phyloP scores from a whole-genome alignment of 2,888 invertebrate genomes.

The Scelioninae gen. 1 region DNA sequence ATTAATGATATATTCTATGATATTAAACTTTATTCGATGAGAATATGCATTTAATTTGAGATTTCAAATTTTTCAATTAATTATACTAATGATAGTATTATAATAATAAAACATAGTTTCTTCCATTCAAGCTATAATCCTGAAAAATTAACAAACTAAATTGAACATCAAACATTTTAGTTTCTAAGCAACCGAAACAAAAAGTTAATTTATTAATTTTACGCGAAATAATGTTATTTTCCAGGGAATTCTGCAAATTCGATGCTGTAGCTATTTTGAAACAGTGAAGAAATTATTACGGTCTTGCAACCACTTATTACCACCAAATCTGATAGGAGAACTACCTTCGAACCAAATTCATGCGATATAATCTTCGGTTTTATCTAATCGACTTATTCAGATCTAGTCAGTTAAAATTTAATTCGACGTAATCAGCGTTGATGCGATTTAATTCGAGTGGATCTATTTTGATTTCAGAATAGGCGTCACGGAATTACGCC shows the following conservation, averaged over 20 bases:
- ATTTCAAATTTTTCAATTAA: too few species aligned
- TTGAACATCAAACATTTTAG: too few species aligned
- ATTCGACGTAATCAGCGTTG: conserved; percentile 34
- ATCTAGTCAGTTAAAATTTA: conserved; percentile 41
- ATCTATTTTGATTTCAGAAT: conserved; percentile 6
- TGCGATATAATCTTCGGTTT: conserved; percentile 40
- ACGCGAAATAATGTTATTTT: neutral
- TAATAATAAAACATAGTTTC: too few species aligned
- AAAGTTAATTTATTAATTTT: too few species aligned
- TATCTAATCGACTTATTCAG: conserved; percentile 29
- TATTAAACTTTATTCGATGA: too few species aligned
- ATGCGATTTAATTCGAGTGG: conserved; percentile 10
- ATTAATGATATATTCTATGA: too few species aligned
- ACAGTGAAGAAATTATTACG: conserved; percentile 26
- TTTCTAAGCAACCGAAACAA: too few species aligned
- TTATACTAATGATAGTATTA: too few species aligned
- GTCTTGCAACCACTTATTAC: conserved; percentile 39
- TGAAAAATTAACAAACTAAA: too few species aligned
- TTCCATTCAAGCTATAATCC: too few species aligned
- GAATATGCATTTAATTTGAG: too few species aligned
- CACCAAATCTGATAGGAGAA: conserved; percentile 22
- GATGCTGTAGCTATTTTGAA: neutral
- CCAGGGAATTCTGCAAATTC: conserved; percentile 7
- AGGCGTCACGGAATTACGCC: neutral
- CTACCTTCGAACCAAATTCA: conserved; percentile 31